Conservation (phyloP, 2,797 vertebrate genomes). For the Falco peregrinus region DNA sequence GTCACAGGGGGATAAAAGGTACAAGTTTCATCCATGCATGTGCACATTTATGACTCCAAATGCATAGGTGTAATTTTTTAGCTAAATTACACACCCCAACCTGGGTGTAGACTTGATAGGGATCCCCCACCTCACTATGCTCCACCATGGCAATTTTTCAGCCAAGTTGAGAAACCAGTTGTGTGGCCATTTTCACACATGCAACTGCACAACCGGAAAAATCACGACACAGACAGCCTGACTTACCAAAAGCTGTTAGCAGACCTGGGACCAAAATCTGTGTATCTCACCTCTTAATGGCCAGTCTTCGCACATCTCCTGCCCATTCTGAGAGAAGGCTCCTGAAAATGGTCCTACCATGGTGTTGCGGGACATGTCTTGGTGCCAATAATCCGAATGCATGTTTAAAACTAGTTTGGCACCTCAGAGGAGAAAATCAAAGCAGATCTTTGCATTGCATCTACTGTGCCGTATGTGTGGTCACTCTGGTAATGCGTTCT, state of each 20-base stretch:
- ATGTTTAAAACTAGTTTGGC: not conserved
- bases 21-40: not conserved
- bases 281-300: not conserved
- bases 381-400: not conserved
- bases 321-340: not conserved
- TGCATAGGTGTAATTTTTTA: not conserved
- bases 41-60: not conserved
- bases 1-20: not conserved
- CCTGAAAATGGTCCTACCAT: not conserved
- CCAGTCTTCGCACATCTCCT: not conserved
- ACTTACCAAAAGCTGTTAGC: not conserved
- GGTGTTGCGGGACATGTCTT: not conserved
- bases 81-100: not conserved
- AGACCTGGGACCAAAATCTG: not conserved
- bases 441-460: constrained; percentile 6
- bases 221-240: not conserved
- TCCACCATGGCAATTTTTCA: not conserved
- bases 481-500: constrained; percentile 34
- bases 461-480: constrained; percentile 6
- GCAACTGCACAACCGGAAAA: not conserved
- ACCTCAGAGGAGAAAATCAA: constrained; percentile 15
- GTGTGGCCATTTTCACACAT: not conserved
- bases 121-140: not conserved
- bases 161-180: not conserved
- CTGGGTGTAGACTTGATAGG: not conserved